Evolutionary conservation across 2,888 invertebrate species (phyloP), one percentile per base, ranked within the genome.

Genomic region (Baronia brevicornis): DNA sequence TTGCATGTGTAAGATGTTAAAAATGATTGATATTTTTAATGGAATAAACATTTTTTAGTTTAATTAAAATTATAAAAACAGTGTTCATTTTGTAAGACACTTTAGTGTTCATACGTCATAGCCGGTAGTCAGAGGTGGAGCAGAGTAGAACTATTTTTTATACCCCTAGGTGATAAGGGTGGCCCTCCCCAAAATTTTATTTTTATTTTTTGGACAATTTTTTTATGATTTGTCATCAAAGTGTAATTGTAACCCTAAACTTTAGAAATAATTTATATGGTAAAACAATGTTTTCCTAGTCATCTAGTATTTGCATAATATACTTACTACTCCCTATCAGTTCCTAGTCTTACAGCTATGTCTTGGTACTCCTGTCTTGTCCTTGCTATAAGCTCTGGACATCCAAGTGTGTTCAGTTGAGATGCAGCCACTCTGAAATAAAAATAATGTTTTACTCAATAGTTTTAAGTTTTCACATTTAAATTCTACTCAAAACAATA

Each of bases 311-410:
- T 19, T 28, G 18, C n/a, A n/a, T 21, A 6, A 25, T 28, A 7
- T 52, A 91, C 95, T 91, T 85, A 96, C 96, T 93, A 97, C 89
- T 97, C 96, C 56, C 89, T 89, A 72, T 99, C 98, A 3, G 92
- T 96, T 60, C 99, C 99, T 54, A 99, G 87, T 68, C 93, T 90
- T 57, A 96, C 90, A 50, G 98, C 97, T 64, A 99, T 96, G 47
- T 95, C 93, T 79, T 98, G 95, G 74, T 99, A 99, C 65, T 99
- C 97, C 57, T 95, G 93, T 38, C 95, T 87, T 18, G 92, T 93
- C 46, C 92, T 89, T 7, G 99, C 98, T 40, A 99, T 95, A 48
- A 99, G 84, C 64, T 99, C 99, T 0, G 97, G 95, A 63, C 95
- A 95, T 4, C 99, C 99, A 15, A 99, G 88, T 3, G 98, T 95